Conservation (phyloP, 2,888 invertebrate species). For the Patella caerulea region DNA sequence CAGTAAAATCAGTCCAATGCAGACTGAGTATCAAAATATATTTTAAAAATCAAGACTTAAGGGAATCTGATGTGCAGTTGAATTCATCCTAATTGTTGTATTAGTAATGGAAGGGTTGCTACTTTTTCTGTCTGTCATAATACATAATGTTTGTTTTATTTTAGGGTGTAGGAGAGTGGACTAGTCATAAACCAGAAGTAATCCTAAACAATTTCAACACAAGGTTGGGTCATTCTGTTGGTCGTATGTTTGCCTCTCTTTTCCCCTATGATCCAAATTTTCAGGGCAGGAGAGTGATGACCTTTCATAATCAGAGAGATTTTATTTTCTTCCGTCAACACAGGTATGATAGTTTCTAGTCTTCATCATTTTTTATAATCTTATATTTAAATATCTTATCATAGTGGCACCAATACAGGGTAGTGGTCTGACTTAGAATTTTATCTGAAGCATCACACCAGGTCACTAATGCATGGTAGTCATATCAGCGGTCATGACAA, state of each 20-base stretch:
- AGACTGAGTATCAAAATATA: too few relatives aligned
- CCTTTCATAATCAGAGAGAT: slow-evolving; percentile 99
- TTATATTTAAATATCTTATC: too few relatives aligned
- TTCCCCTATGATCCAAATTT: slow-evolving; percentile 98
- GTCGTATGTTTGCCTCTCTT: slow-evolving; percentile 90
- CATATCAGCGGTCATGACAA: too few relatives aligned
- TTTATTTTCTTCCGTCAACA: slow-evolving; percentile 99
- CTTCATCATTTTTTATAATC: too few relatives aligned
- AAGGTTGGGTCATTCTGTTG: slow-evolving; percentile 89
- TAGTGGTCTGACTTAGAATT: too few relatives aligned
- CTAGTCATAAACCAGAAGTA: slow-evolving; percentile 92
- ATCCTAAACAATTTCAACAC: slow-evolving; percentile 97
- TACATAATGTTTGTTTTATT: slow-evolving; percentile 26
- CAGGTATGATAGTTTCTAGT: slow-evolving; percentile 75
- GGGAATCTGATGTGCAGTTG: too few relatives aligned
- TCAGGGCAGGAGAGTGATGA: slow-evolving; percentile 90
- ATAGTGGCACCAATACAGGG: too few relatives aligned
- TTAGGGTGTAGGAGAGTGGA: slow-evolving; percentile 78
- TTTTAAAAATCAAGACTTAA: too few relatives aligned
- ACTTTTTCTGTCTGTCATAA: background rate
- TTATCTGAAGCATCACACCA: too few relatives aligned
- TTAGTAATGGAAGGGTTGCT: background rate
- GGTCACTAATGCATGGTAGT: too few relatives aligned
- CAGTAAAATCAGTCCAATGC: too few relatives aligned
- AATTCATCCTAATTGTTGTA: too few relatives aligned